Conservation (phyloP, 1,140 invertebrate species). For the Atta texana region DNA sequence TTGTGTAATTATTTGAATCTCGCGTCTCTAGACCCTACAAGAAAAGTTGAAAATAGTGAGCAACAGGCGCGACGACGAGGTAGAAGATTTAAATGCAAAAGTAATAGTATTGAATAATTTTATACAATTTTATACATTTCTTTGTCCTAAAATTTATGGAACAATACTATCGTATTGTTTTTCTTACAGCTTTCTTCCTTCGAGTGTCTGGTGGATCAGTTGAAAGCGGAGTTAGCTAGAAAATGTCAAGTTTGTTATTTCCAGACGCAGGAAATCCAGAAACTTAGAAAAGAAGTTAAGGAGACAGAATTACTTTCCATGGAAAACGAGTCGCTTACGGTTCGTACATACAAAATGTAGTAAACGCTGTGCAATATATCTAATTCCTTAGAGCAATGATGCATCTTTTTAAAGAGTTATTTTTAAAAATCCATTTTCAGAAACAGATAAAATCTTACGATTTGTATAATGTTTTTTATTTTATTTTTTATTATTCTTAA, state of each 20-base stretch:
- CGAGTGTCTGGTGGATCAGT: slow-evolving; percentile 61
- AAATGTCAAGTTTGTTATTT: slow-evolving; percentile 63
- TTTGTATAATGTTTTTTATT: too few relatives aligned
- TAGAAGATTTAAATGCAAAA: slow-evolving; percentile 67
- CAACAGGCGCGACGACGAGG: slow-evolving; percentile 55
- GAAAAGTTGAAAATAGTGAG: slow-evolving; percentile 50
- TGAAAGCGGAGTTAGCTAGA: slow-evolving; percentile 67
- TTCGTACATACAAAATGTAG: slow-evolving; percentile 30
- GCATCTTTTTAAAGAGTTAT: too few relatives aligned
- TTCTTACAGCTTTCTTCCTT: slow-evolving; percentile 63
- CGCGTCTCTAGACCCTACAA: slow-evolving; percentile 60
- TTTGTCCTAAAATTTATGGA: background rate
- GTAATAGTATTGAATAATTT: slow-evolving; percentile 60
- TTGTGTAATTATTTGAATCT: slow-evolving; percentile 49
- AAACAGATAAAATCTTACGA: too few relatives aligned
- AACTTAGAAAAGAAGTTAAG: slow-evolving; percentile 52
- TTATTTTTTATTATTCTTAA: too few relatives aligned
- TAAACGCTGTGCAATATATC: background rate
- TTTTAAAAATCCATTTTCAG: too few relatives aligned
- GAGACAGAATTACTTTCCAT: slow-evolving; percentile 49
- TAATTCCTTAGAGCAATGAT: background rate
- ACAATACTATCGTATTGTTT: slow-evolving; percentile 6
- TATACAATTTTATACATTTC: background rate
- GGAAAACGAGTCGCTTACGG: slow-evolving; percentile 66
- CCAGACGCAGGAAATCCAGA: slow-evolving; percentile 71